phyloP scores from a whole-genome alignment of 2,888 invertebrate genomes.

The Spodoptera exigua region DNA sequence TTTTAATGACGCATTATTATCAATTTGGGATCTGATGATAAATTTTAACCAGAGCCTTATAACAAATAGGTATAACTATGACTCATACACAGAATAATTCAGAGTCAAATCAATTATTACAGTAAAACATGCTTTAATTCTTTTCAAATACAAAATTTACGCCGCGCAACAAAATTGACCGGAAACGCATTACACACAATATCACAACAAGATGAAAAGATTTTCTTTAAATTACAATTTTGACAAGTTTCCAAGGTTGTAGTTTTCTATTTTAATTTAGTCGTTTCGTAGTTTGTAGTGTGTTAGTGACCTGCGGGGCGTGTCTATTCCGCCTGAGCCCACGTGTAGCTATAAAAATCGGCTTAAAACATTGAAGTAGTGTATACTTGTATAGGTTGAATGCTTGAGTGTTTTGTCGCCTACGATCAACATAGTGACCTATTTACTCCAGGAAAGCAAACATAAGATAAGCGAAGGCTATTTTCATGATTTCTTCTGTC shows the following conservation, averaged over 20 bases:
- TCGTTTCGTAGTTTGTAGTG: constrained; percentile 11
- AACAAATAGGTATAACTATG: too few species aligned
- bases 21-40: constrained; percentile 18
- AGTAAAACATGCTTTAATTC: too few species aligned
- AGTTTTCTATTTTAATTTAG: constrained; percentile 12
- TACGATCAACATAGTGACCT: constrained; percentile 54
- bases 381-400: constrained; percentile 28
- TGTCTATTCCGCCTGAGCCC: constrained; percentile 48
- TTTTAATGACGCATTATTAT: constrained; percentile 37
- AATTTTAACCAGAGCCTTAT: not conserved
- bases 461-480: constrained; percentile 25
- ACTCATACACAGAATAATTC: too few species aligned
- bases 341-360: constrained; percentile 56
- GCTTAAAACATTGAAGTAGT: constrained; percentile 47
- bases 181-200: too few species aligned
- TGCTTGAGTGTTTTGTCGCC: constrained; percentile 36
- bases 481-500: constrained; percentile 23
- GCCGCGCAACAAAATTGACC: too few species aligned
- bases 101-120: too few species aligned
- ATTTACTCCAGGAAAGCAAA: constrained; percentile 41
- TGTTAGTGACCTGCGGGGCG: constrained; percentile 42
- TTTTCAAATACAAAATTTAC: too few species aligned
- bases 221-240: too few species aligned
- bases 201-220: too few species aligned
- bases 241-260: too few species aligned